Base-by-base conservation (phyloP, 2,113 vertebrate species). In the Morone saxatilis region DNA sequence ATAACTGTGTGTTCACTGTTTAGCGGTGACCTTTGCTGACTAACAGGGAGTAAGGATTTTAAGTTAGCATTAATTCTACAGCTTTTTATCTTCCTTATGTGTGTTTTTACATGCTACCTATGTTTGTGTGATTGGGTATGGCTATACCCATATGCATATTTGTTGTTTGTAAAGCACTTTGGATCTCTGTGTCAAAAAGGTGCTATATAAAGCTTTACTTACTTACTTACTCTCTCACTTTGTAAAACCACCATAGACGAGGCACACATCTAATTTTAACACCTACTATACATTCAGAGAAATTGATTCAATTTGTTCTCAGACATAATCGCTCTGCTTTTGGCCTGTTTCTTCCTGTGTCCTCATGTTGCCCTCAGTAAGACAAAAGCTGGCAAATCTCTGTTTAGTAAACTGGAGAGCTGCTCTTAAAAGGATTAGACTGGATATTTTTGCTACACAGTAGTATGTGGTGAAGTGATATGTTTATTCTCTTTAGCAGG, bases 261-360 rank as follows among this genome's bases (percentile, higher is more conserved):
- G 57, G 63, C 22, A 11, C 43, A 47, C 6, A 22, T 78, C 48
- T 19, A 40, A 78, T 76, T 76, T 75, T 36, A 56, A 67, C 57
- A 50, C 78, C 45, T 40, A 20, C 1, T 6, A 25, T 51, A 50
- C 36, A 67, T 66, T 63, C 36, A 43, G 41, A 50, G 51, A 72
- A 74, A 50, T 38, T 51, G 59, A 72, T 68, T 71, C 8, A 57
- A 6, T 71, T 60, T 54, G 51, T 31, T 61, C 25, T 6, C 20
- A 48, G 41, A 66, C 67, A 36, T 57, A 57, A 86, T 72, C 67
- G 48, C 43, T 56, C 68, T 48, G 67, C 73, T 45, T 63, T 22
- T 56, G 20, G 53, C 47, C 19, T 16, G 45, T 13, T 53, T 65
- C 75, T 38, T 78, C 43, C 38, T 7, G 19, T 70, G 48, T 80